Evolutionary conservation across 1,140 invertebrate species (phyloP).

Genomic region (Euwallacea similis): DNA sequence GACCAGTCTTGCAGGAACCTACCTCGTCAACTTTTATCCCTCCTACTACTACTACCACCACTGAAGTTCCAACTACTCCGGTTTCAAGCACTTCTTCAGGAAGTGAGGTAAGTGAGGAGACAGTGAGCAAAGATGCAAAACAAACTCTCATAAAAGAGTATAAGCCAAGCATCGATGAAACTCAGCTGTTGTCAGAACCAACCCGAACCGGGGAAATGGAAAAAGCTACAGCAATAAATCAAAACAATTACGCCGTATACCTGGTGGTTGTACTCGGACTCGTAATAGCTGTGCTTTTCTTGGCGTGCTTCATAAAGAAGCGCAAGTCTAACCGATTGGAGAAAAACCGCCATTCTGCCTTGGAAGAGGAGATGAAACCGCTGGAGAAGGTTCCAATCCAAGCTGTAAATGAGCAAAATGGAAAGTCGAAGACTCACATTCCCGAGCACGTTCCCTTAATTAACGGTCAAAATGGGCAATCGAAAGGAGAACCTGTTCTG

Average conservation of each 20-base stretch:
- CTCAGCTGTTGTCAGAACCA: slow-evolving; percentile 19
- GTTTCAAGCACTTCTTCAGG: neutral
- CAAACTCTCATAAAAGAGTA: slow-evolving; percentile 25
- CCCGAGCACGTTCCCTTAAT: slow-evolving; percentile 46
- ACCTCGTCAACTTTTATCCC: slow-evolving; percentile 7
- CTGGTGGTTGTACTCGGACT: slow-evolving; percentile 40
- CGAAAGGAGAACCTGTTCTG: slow-evolving; percentile 43
- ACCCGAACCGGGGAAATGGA: slow-evolving; percentile 41
- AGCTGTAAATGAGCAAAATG: slow-evolving; percentile 45
- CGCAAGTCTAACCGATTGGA: slow-evolving; percentile 37
- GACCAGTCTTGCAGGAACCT: slow-evolving; percentile 25
- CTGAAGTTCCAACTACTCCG: neutral
- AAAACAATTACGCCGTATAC: slow-evolving; percentile 42
- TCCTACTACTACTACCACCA: slow-evolving; percentile 2
- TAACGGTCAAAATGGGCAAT: slow-evolving; percentile 49
- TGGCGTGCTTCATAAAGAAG: slow-evolving; percentile 39
- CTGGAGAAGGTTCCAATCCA: slow-evolving; percentile 52
- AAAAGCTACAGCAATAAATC: slow-evolving; percentile 37
- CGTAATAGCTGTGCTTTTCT: slow-evolving; percentile 36
- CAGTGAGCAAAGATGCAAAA: slow-evolving; percentile 23
- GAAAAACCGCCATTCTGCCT: slow-evolving; percentile 30
- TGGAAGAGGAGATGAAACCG: slow-evolving; percentile 50
- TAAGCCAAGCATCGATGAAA: slow-evolving; percentile 7
- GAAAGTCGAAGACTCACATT: slow-evolving; percentile 35
- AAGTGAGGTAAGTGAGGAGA: slow-evolving; percentile 14